phyloP scores from a whole-genome alignment of 2,888 invertebrate species.

The Rhorus exstirpatorius region DNA sequence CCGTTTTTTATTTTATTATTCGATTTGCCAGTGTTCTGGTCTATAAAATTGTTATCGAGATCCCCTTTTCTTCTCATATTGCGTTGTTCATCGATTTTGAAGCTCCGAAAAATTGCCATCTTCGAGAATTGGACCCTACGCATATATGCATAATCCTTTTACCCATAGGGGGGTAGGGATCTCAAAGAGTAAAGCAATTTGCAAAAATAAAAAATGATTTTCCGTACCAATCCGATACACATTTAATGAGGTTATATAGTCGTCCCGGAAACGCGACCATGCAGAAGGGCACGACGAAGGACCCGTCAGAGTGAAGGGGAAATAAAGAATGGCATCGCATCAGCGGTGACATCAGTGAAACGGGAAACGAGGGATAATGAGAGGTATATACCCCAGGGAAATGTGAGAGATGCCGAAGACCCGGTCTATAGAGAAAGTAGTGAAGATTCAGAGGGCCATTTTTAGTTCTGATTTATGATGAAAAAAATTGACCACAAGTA shows the following conservation, averaged over 20 bases:
- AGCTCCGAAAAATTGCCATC: no score
- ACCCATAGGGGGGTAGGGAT: neutral
- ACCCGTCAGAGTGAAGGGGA: neutral
- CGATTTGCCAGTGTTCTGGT: no score
- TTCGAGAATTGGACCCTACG: neutral
- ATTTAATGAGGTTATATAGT: neutral
- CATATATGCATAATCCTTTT: slow-evolving; percentile 7
- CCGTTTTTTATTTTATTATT: no score
- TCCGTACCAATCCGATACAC: neutral
- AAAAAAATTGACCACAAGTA: no score
- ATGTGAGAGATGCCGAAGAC: slow-evolving; percentile 45
- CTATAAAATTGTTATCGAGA: no score
- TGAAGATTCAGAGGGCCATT: no score
- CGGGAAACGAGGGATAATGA: slow-evolving; percentile 65
- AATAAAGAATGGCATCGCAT: slow-evolving; percentile 23
- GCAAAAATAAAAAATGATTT: neutral
- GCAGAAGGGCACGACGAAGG: slow-evolving; percentile 10
- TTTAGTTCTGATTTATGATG: neutral
- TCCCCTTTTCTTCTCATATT: no score
- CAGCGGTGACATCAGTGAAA: slow-evolving; percentile 52
- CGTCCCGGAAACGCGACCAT: neutral
- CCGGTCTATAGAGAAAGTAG: no score
- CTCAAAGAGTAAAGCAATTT: no score
- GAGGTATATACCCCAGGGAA: slow-evolving; percentile 24
- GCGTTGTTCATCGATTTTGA: no score